Evolutionary conservation across 2,888 invertebrate species (phyloP), one percentile per base, ranked within the genome.

Genomic region (Liopterus haemorrhoidalis): DNA sequence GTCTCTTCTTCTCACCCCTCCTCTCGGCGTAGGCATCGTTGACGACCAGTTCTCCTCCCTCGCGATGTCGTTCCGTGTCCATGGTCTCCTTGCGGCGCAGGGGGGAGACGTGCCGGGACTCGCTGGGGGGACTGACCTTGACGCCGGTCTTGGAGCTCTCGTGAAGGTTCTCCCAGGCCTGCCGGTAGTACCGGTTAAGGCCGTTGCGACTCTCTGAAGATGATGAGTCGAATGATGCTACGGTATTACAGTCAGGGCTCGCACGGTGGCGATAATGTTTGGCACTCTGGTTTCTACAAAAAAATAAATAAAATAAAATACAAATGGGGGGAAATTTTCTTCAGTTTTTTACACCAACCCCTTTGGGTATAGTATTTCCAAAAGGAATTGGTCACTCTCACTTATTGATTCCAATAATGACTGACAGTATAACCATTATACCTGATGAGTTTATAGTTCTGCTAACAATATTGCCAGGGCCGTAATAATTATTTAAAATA

Each of bases 121-220:
- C n/a, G n/a, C n/a, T n/a, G n/a, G n/a, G n/a, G n/a, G n/a, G n/a
- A n/a, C n/a, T n/a, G n/a, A 50, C 58, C 52, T 60, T 64, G 9
- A 60, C 51, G 31, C 62, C 64, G 1, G 64, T 60, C 59, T 79
- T 80, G 15, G 76, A 75, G 1, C 79, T 80, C 64, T 89, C 88
- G 64, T 89, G 88, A 2, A 93, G 75, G 65, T 91, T 90, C 65
- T 92, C 91, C 93, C 93, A 93, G 2, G 92, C 92, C 66, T 90
- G 86, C 19, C 89, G 78, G 69, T 92, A 92, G 69, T 88, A 91
- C 47, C 89, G 78, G 65, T 89, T 91, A 50, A 93, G 73, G 21
- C 87, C 78, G 59, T 82, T 79, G 38, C 87, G 78, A 5, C 87
- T 88, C 61, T 89, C 90, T 0, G 88, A 87, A 38, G 87, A 85